Evolutionary conservation across 2,888 invertebrate species (phyloP).

Genomic region (Acleris emargana): DNA sequence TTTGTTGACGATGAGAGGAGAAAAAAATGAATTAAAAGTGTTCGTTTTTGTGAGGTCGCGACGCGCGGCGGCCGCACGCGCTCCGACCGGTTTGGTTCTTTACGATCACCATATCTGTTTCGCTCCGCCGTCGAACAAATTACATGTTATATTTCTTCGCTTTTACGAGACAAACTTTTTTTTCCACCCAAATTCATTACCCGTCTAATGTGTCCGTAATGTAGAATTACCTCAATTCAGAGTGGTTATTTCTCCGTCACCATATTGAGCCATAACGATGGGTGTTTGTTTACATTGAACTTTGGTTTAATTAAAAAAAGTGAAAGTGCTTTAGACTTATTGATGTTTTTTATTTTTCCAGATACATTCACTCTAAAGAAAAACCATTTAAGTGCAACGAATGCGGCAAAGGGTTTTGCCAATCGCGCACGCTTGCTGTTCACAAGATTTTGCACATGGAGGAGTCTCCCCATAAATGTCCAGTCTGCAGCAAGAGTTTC

Average conservation of each 20-base stretch:
- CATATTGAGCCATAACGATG: constrained; percentile 59
- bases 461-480: constrained; percentile 96
- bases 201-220: constrained; percentile 67
- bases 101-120: constrained; percentile 82
- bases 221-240: constrained; percentile 62
- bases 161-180: constrained; percentile 74
- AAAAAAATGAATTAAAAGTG: constrained; percentile 73
- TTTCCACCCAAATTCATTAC: constrained; percentile 70
- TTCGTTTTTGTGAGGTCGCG: constrained; percentile 83
- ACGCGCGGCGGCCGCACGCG: constrained; percentile 77
- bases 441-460: constrained; percentile 97
- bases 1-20: constrained; percentile 75
- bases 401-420: constrained; percentile 99
- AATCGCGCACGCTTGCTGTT: constrained; percentile 96
- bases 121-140: constrained; percentile 80
- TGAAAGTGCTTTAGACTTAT: constrained; percentile 52
- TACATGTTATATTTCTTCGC: constrained; percentile 82
- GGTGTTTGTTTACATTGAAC: constrained; percentile 57
- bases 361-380: constrained; percentile 99
- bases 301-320: constrained; percentile 45
- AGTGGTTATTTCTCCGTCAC: constrained; percentile 56
- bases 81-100: constrained; percentile 77
- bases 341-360: constrained; percentile 72
- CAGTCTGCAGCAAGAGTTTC: constrained; percentile 94
- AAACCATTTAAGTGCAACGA: constrained; percentile 99